These are phyloP conservation scores for Ectemnius lituratus DNA, from an alignment of 2,888 invertebrate genomes.

Conservation along the genomic window DNA sequence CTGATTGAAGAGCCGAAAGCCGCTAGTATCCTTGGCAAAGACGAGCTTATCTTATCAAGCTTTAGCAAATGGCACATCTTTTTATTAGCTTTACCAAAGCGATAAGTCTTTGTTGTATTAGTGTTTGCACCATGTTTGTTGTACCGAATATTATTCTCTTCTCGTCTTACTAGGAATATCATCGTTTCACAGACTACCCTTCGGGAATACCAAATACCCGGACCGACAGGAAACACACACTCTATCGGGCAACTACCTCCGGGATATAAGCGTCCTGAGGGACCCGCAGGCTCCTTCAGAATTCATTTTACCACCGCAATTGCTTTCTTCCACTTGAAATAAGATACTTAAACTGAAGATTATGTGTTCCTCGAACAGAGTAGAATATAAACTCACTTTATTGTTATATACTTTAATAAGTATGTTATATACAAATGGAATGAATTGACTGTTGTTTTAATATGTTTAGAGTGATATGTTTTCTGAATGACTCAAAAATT, in stretches of 20 bases:
- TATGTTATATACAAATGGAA: too few species aligned
- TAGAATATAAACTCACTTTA: too few species aligned
- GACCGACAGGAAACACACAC: slow-evolving; percentile 26
- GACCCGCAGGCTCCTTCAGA: not conserved
- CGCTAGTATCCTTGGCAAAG: too few species aligned
- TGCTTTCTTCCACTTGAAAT: not conserved
- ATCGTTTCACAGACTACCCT: slow-evolving; percentile 26
- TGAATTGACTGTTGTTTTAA: too few species aligned
- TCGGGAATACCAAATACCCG: slow-evolving; percentile 34
- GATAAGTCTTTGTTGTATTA: not conserved
- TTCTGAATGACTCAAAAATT: too few species aligned
- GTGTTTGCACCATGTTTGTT: not conserved
- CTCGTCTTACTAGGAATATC: slow-evolving; percentile 35
- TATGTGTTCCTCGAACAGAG: too few species aligned
- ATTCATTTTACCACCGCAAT: not conserved
- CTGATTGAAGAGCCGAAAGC: too few species aligned
- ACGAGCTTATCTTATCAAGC: slow-evolving; percentile 1
- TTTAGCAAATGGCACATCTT: slow-evolving; percentile 1
- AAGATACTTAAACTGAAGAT: too few species aligned
- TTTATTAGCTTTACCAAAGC: slow-evolving; percentile 1
- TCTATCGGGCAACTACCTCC: not conserved
- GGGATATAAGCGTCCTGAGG: too few species aligned
- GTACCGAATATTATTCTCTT: too few species aligned
- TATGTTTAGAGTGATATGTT: too few species aligned
- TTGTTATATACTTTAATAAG: too few species aligned